Evolutionary conservation across 2,797 vertebrate species (phyloP), one percentile per base, ranked within the genome.

Genomic region (Erithacus rubecula): DNA sequence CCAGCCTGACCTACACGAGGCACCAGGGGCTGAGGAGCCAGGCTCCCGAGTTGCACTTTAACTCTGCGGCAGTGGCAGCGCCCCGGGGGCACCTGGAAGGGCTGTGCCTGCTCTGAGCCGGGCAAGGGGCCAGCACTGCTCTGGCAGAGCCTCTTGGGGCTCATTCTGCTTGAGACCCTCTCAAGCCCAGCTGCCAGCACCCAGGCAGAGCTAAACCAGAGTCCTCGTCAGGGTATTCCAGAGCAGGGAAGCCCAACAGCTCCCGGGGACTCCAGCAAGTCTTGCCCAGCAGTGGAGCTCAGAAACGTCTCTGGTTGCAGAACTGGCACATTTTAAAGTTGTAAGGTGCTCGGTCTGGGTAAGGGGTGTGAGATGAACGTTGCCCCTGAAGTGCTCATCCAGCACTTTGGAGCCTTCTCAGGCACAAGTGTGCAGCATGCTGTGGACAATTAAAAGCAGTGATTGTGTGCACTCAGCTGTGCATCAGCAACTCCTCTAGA

Each of bases 1-100:
- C 93, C 92, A 93, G 62, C 47, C 43, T 62, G 85, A 94, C 75
- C 85, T 90, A 46, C 88, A 59, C 9, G 3, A 94, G 92, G 93
- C 70, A 91, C 52, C 58, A 36, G 69, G 8, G 41, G 75, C 78
- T 26, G 80, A 37, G 93, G 69, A 92, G 87, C 32, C 43, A 2
- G 82, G 43, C 29, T 34, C 30, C 9, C 24, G 34, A 7, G 44
- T 55, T 90, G 67, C 52, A 8, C 46, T 68, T 82, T 62, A 11
- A 34, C 41, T 32, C 85, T n/a, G 89, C 44, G 13, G 36, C 49
- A 1, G 0, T 3, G 72, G 85, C 43, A 23, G 7, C 3, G 5
- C 36, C 53, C 34, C 46, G 10, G 83, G 60, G 59, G 53, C 75
- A 64, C 58, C 52, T 24, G 69, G 9, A 39, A 85, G 51, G 23